Evolutionary conservation across 2,888 invertebrate genomes (phyloP), one percentile per base, ranked within the genome.

Genomic region (Campopleginae sp.): DNA sequence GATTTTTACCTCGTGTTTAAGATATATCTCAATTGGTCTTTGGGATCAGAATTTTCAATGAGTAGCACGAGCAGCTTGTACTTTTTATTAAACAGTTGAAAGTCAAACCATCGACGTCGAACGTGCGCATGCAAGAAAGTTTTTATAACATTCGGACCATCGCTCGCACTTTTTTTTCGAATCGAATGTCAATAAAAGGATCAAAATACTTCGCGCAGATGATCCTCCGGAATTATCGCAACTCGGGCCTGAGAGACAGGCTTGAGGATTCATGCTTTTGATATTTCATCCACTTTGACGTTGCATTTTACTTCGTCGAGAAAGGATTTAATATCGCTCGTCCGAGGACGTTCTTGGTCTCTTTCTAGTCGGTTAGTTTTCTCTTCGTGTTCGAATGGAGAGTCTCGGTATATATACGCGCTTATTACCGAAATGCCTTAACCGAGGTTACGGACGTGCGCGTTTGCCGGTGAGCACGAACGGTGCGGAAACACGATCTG

Each of bases 381-480:
- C 33, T 17, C 63, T 44, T 63, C 48, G 44, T 58, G 65, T 71
- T 51, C 38, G 46, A 66, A 65, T 33, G 63, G 72, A 58, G 31
- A 63, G 44, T 48, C 33, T 61, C 2, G 42, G 63, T 76, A 65
- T 38, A 65, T 38, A 38, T 0, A 8, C 4, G 38, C 83, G 51
- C 44, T 76, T 76, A 76, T 44, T 31, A 33, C 19, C 42, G 71
- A 76, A 80, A 80, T 75, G 70, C 75, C 46, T 71, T 42, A 48
- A 63, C 51, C 68, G 77, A 33, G 48, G 48, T 68, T 63, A 74
- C 54, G 72, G 65, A 70, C 33, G 79, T 23, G 78, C 46, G 61
- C 61, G 71, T 63, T 80, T 76, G 65, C 46, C 33, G 66, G 12
- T 71, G 31, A 72, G 58, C n/a, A n/a, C n/a, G 33, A 75, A 46